Base-by-base conservation (phyloP, 2,113 vertebrate species). In the Nycticebus coucang region DNA sequence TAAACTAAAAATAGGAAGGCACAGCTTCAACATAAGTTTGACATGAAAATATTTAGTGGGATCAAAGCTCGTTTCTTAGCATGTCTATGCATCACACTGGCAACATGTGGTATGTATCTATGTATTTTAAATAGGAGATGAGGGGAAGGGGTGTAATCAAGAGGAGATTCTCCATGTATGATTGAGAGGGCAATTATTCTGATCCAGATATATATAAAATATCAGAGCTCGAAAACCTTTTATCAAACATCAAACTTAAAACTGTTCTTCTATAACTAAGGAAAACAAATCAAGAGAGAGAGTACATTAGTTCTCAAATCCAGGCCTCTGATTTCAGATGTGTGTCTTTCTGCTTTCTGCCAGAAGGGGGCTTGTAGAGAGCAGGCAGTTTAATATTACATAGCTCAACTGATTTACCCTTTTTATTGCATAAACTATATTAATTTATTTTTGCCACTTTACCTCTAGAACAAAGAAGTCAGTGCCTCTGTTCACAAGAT, bases 1-100 rank as follows among this genome's bases (percentile, higher is more conserved):
- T 66, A 87, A 95, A 97, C 26, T 83, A 91, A 89, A 95, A 93
- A 45, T 90, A 92, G 19, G 22, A 37, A 94, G 5, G 28, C 26
- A 93, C 11, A 64, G 62, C 66, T 59, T 92, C 26, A 53, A 89
- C 28, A 95, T 1, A 13, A 95, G 13, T 88, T 91, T 91, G n/a
- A 94, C 72, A 84, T 60, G 22, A 95, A 93, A 91, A 77, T 79
- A 62, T 60, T 95, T 87, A 81, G 3, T 84, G 33, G 15, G 18
- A 91, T 82, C 59, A 60, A 96, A 94, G 28, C 57, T 55, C 33
- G 77, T 37, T 15, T 71, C 45, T 87, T 94, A 92, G 33, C 15
- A 74, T 30, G 4, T 28, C 28, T 94, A 24, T 84, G 17, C 12
- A 28, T 62, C 91, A 85, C 60, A 87, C 24, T 78, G 8, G 55